Evolutionary conservation across 2,888 invertebrate genomes (phyloP).

Genomic region (Alloscopus bannaensis): DNA sequence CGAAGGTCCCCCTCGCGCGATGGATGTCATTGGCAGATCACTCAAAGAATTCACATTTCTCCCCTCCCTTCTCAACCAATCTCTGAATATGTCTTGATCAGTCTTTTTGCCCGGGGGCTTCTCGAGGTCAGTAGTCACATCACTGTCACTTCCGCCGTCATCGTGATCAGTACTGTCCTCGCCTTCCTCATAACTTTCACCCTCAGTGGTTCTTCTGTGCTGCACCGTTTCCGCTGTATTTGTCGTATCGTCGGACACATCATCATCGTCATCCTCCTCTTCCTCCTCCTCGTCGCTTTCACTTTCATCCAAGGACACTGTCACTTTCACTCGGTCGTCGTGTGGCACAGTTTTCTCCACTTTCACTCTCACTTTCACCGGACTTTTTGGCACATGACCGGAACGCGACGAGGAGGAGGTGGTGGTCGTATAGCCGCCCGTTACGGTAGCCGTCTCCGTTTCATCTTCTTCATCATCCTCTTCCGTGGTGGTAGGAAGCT

Average conservation of each 20-base stretch:
- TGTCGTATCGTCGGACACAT: constrained; percentile 39
- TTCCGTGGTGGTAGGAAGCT: constrained; percentile 18
- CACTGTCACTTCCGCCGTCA: constrained; percentile 43
- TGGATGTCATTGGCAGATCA: not conserved
- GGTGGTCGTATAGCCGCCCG: not conserved
- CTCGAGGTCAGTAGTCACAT: constrained; percentile 31
- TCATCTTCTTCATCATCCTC: constrained; percentile 47
- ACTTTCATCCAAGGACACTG: constrained; percentile 39
- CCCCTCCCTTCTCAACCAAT: not conserved
- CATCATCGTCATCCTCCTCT: constrained; percentile 29
- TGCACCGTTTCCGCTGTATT: constrained; percentile 39
- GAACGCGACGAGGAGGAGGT: constrained; percentile 9
- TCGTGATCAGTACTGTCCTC: constrained; percentile 31
- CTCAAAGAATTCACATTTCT: not conserved
- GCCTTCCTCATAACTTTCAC: constrained; percentile 30
- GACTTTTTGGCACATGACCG: constrained; percentile 48
- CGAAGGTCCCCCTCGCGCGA: not conserved
- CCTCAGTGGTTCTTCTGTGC: constrained; percentile 2
- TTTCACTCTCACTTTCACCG: constrained; percentile 59
- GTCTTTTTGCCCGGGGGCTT: constrained; percentile 24
- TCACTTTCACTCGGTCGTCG: constrained; percentile 52
- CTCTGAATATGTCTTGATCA: constrained; percentile 14
- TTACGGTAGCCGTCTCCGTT: not conserved
- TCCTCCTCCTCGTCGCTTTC: constrained; percentile 20
- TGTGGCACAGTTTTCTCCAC: constrained; percentile 41